Evolutionary conservation across 2,113 vertebrate genomes (phyloP).

Genomic region (Aegithalos caudatus): DNA sequence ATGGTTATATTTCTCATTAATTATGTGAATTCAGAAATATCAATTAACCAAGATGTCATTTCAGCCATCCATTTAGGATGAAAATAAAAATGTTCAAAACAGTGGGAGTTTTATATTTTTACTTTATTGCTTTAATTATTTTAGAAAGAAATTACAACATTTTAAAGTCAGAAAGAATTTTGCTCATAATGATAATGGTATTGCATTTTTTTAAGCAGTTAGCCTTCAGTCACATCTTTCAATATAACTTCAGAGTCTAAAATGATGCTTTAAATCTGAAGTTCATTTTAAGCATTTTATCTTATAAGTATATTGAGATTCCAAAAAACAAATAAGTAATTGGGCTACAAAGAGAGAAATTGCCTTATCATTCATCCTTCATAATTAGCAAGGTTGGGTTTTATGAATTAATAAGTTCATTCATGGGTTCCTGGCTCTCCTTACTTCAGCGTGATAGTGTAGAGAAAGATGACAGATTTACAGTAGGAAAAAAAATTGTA

Average conservation of each 20-base stretch:
- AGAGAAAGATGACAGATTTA: background rate
- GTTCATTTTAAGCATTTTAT: background rate
- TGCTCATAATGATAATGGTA: background rate
- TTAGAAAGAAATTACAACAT: background rate
- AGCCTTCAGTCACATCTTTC: background rate
- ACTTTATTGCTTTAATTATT: background rate
- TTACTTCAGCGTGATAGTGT: background rate
- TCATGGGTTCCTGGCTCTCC: background rate
- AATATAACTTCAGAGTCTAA: background rate
- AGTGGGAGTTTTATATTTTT: background rate
- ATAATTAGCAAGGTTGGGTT: background rate
- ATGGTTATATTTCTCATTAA: background rate
- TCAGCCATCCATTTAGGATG: background rate
- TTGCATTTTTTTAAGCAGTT: background rate
- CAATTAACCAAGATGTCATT: background rate
- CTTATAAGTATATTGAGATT: background rate
- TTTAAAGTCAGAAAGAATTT: background rate
- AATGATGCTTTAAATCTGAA: background rate
- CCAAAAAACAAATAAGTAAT: background rate
- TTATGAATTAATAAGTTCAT: background rate
- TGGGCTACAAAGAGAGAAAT: background rate
- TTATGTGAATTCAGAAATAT: background rate
- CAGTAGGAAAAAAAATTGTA: background rate
- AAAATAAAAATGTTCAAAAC: background rate
- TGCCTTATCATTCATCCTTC: background rate